Base-by-base conservation (phyloP, 2,888 invertebrate genomes). In the Trissolcus japonicus region DNA sequence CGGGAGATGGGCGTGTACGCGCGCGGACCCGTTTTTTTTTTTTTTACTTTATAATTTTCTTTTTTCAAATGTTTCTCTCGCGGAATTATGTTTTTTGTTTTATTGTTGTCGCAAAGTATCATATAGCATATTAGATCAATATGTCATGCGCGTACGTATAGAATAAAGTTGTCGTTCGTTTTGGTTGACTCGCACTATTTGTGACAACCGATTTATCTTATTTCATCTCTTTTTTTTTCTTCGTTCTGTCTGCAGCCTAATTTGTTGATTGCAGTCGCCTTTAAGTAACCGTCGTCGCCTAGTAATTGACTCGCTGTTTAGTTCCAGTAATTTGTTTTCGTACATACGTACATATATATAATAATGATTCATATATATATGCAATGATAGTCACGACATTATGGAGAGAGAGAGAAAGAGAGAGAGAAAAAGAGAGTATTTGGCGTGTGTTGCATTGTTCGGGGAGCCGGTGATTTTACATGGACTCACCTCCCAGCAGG, bases 401-500 rank as follows among this genome's bases (percentile, higher is more conserved):
- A 25, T 7, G 11, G 35, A 35, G 35, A 35, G 35, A 35, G 35
- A 35, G 35, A 11, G 35, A 35, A 35, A 35, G 35, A 35, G 35
- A 14, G 55, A 51, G 53, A 53, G 55, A 59, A 65, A 68, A 50
- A 54, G 69, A 63, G 63, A 72, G 75, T 77, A 76, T 79, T 76
- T 75, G 76, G 80, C 76, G 73, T 79, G 54, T 73, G 60, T 63
- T 43, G 66, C 35, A 57, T 74, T 78, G 61, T 67, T 77, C 67
- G 51, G 69, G 65, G 66, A 63, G 72, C 68, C 68, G 41, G 57
- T 80, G 83, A 35, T 35, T 89, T 92, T 94, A 95, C 93, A 95
- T 95, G 88, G 95, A 94, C 93, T 95, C 95, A 87, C 95, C 94
- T 90, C 95, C 95, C 89, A 96, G 93, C 88, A 96, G 93, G 90